phyloP scores from a whole-genome alignment of 1,140 invertebrate species.

The Diachasmimorpha longicaudata region DNA sequence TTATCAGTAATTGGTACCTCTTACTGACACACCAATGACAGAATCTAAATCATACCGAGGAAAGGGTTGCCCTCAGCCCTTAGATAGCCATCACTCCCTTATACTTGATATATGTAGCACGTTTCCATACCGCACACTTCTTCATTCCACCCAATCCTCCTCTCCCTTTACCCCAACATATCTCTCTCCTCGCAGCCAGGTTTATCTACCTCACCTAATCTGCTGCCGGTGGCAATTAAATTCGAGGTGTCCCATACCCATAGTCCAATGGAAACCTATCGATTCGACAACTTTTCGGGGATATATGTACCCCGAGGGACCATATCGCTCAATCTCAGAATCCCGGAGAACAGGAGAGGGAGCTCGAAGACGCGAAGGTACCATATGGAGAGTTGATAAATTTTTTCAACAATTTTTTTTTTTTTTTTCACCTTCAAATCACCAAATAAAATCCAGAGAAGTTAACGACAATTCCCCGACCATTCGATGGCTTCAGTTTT shows the following conservation, averaged over 20 bases:
- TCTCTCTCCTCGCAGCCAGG: neutral
- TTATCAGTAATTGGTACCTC: neutral
- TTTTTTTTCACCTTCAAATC: neutral
- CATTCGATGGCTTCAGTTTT: neutral
- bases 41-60: neutral
- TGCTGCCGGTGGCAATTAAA: slow-evolving; percentile 26
- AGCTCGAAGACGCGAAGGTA: neutral
- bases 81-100: neutral
- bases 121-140: slow-evolving; percentile 9
- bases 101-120: neutral
- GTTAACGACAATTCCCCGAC: neutral
- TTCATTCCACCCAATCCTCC: neutral
- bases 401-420: neutral
- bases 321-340: slow-evolving; percentile 28
- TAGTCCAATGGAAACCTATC: slow-evolving; percentile 21
- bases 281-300: slow-evolving; percentile 7
- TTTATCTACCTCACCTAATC: neutral
- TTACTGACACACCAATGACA: neutral
- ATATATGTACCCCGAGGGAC: neutral
- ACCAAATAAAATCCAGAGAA: neutral
- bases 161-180: neutral
- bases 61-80: neutral
- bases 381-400: slow-evolving; percentile 14
- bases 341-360: slow-evolving; percentile 2
- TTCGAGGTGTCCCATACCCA: slow-evolving; percentile 13